These are phyloP conservation scores for Anastrepha obliqua DNA, from an alignment of 1,140 invertebrate species.

Conservation along the genomic window DNA sequence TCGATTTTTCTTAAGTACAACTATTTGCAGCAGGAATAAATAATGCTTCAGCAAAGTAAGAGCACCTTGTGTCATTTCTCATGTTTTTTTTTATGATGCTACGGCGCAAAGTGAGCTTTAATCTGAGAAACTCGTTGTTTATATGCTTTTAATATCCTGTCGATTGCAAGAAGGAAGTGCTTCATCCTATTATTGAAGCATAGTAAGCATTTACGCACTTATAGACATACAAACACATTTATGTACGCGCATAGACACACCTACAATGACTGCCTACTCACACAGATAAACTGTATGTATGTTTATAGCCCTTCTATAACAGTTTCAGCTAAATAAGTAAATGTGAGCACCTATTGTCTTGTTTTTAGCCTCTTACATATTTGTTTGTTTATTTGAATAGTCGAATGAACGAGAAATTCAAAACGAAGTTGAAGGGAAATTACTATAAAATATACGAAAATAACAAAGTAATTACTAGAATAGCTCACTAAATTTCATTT, in stretches of 20 bases:
- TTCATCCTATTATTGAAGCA: no score
- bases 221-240: no score
- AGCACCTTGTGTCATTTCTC: no score
- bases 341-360: neutral
- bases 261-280: no score
- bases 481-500: neutral
- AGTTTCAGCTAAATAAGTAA: neutral
- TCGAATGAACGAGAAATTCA: conserved; percentile 19
- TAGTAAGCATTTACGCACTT: no score
- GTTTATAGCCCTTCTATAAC: neutral
- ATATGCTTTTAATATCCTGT: neutral
- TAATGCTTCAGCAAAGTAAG: no score
- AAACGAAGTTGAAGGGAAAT: neutral
- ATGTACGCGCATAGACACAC: no score
- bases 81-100: no score
- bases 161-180: neutral
- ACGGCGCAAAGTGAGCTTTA: neutral
- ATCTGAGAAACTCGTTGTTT: neutral
- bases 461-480: neutral
- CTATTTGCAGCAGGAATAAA: no score
- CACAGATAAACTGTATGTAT: no score
- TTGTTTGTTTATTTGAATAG: neutral
- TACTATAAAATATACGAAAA: neutral
- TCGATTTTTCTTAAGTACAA: no score
- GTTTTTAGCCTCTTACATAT: neutral